Evolutionary conservation across 2,797 vertebrate species (phyloP), one percentile per base, ranked within the genome.

Genomic region (Dromococcyx pavoninus): DNA sequence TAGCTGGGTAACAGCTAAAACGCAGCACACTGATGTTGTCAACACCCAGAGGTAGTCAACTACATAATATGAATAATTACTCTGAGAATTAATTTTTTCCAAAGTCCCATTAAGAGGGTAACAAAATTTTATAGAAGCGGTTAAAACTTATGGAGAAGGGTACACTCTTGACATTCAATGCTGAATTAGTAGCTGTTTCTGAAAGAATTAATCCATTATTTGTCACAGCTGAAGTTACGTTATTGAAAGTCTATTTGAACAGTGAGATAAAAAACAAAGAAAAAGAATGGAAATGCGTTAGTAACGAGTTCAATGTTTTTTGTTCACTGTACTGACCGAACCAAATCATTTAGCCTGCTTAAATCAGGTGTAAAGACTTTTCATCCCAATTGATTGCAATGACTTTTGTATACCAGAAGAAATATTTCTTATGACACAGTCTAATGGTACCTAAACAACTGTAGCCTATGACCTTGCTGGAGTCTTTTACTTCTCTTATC

Each of bases 121-220:
- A 58, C 21, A 72, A 23, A 94, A 78, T 91, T 93, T 94, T 89
- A 33, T 25, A 88, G 73, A 93, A 86, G 80, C 58, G 46, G 76
- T 84, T 82, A 44, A 95, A 96, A 91, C 93, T 85, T 94, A 73
- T 90, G 75, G 62, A 75, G 79, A 82, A 95, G 89, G 89, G 62
- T 88, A 53, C 80, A 58, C 39, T 95, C 27, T 7, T 87, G 84
- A 88, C 67, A 73, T 90, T 88, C 87, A 87, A 8, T 84, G 87
- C 60, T 73, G 69, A 90, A 86, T 89, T 92, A 73, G 84, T 13
- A 86, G 54, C 50, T 84, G 30, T 28, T 95, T 94, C 80, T 97
- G 75, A 51, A 91, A 96, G 75, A 92, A 89, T 71, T 95, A 92
- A 81, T 91, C 78, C 28, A 10, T 76, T 92, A 91, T 95, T 96